These are phyloP conservation scores for Lucilia sericata DNA, from an alignment of 1,140 invertebrate species.

Conservation along the genomic window DNA sequence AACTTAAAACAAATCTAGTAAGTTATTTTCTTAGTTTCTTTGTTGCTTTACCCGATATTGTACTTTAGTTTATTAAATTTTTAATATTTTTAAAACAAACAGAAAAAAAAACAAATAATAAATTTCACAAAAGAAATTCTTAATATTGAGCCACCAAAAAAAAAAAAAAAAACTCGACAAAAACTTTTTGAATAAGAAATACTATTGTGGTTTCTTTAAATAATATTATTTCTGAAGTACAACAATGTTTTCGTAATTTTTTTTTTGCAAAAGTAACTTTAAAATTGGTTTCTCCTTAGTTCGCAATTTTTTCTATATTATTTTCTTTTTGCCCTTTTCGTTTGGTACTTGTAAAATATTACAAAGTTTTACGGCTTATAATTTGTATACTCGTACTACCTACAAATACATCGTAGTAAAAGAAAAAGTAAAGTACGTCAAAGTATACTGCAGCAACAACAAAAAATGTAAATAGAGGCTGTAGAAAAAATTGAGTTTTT, in stretches of 20 bases:
- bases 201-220: slow-evolving; percentile 1
- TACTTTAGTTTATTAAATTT: too few species aligned
- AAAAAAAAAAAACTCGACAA: not conserved
- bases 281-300: not conserved
- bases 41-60: too few species aligned
- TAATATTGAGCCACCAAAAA: not conserved
- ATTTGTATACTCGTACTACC: not conserved
- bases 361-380: not conserved
- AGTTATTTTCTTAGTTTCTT: not conserved
- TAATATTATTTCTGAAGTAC: not conserved
- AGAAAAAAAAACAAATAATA: not conserved
- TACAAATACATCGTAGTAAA: too few species aligned
- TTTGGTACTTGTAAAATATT: not conserved
- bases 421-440: not conserved
- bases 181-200: slow-evolving; percentile 2
- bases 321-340: not conserved
- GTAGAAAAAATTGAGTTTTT: not conserved
- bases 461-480: too few species aligned
- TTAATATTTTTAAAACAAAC: not conserved
- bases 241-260: not conserved
- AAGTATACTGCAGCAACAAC: too few species aligned
- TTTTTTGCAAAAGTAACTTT: not conserved
- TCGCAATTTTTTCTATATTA: not conserved
- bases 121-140: not conserved
- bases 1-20: not conserved